Base-by-base conservation (phyloP, 23 tunicate genomes). In the Trididemnum nubilum region DNA sequence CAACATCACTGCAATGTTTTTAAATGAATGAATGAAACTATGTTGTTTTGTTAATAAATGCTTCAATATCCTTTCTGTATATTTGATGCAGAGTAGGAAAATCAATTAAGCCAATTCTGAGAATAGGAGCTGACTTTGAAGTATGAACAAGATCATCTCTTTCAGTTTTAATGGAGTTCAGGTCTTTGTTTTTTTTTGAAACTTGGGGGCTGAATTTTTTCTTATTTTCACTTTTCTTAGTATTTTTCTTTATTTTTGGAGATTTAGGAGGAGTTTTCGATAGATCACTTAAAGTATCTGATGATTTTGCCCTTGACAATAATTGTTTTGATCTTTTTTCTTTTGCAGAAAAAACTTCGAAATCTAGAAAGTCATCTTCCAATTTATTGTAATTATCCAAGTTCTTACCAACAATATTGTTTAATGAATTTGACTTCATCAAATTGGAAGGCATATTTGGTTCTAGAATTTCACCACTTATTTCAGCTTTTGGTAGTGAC, bases 281-380 rank as follows among this genome's bases (percentile, higher is more conserved):
- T 7, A 15, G 9, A 44, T 9, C 15, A 44, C 54, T 44, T 44
- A 61, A 26, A 21, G 22, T 26, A 61, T n/a, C 67, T 21, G 26
- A 61, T 61, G 67, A 61, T 61, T 61, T 61, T 61, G 67, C 67
- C n/a, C n/a, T 61, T n/a, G 67, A 61, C 22, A 61, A 26, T 61
- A 61, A 26, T 61, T 61, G 18, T 61, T 22, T 21, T 23, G 25
- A 15, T 44, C 12, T 15, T 44, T 44, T 61, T 21, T 61, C 29
- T 61, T 61, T 61, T 21, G 22, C n/a, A 12, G 67, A 26, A 61
- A 61, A 61, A 61, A 61, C n/a, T 3, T 61, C 29, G 26, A 61
- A 61, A 61, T 61, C 67, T 3, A 61, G n/a, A 5, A 61, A 61
- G 5, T 61, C 67, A 22, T 61, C 67, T 61, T 61, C 12, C 9